Evolutionary conservation across 2,888 invertebrate genomes (phyloP).

Genomic region (Oligia fasciuncula): DNA sequence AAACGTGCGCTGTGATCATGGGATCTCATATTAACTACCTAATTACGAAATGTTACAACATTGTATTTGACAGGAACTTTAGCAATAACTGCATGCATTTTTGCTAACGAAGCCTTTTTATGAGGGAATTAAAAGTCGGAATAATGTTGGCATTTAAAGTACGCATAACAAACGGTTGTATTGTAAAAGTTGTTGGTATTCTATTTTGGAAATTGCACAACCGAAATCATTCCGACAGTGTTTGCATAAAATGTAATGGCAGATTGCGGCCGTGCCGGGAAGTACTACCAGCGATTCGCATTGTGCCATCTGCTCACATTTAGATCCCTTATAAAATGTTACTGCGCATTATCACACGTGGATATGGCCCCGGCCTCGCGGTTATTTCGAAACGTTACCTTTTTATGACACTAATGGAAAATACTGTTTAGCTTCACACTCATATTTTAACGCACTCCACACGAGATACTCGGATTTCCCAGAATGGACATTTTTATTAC

Average conservation of each 20-base stretch:
- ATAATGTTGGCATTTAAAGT: constrained; percentile 53
- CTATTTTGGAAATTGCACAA: constrained; percentile 78
- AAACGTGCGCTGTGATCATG: constrained; percentile 46
- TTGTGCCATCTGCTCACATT: constrained; percentile 89
- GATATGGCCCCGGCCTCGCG: constrained; percentile 81
- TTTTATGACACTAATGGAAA: constrained; percentile 88
- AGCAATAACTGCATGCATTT: constrained; percentile 41
- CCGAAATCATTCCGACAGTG: constrained; percentile 83
- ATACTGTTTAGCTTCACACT: constrained; percentile 83
- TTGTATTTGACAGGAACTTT: constrained; percentile 24
- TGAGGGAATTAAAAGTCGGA: constrained; percentile 51
- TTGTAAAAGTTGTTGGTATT: constrained; percentile 64
- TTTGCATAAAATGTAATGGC: constrained; percentile 89
- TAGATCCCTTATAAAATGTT: constrained; percentile 89
- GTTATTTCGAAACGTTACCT: constrained; percentile 86
- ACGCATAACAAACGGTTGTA: constrained; percentile 49
- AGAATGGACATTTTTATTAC: constrained; percentile 58
- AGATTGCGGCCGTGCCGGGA: constrained; percentile 86
- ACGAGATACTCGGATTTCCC: constrained; percentile 62
- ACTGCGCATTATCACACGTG: constrained; percentile 89
- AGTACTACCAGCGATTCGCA: constrained; percentile 85
- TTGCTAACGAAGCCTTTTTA: constrained; percentile 53
- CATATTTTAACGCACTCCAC: constrained; percentile 77
- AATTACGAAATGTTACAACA: constrained; percentile 39
- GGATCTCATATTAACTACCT: constrained; percentile 45